These are phyloP conservation scores for Delphinus delphis DNA, from an alignment of 2,113 vertebrate genomes.

Conservation along the genomic window DNA sequence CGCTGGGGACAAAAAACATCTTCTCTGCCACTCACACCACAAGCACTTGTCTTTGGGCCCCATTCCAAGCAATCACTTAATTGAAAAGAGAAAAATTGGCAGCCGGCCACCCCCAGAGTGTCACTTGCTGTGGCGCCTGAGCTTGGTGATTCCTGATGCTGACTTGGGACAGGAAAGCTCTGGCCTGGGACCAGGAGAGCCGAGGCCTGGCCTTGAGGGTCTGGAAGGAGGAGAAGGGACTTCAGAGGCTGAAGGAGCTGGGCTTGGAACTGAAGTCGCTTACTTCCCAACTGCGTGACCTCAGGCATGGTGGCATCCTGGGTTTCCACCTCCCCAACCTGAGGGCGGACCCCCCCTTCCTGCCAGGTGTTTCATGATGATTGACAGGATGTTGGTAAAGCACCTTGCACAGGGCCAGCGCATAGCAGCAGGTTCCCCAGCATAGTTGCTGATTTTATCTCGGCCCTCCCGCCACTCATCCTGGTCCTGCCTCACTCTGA, in stretches of 20 bases:
- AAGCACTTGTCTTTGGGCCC: slow-evolving; percentile 30
- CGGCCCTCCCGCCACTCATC: neutral
- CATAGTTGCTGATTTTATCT: fast-evolving
- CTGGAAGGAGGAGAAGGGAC: neutral
- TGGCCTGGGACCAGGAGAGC: neutral
- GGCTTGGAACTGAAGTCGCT: neutral
- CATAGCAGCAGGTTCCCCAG: fast-evolving
- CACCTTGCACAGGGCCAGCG: neutral
- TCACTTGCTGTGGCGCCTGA: neutral
- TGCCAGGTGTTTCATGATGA: neutral
- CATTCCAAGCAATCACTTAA: slow-evolving; percentile 57
- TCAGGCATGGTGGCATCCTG: neutral
- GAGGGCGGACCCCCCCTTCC: neutral
- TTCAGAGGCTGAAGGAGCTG: neutral
- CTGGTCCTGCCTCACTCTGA: neutral
- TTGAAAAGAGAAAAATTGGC: slow-evolving; percentile 44
- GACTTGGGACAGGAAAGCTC: neutral
- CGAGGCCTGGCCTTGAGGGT: neutral
- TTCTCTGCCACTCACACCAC: neutral
- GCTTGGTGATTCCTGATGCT: neutral
- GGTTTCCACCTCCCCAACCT: neutral
- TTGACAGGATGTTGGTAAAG: fast-evolving
- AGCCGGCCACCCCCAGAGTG: neutral
- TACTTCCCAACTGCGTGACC: neutral
- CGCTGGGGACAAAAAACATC: fast-evolving